Conservation (phyloP, 2,113 vertebrate species). For the Danionella cerebrum region DNA sequence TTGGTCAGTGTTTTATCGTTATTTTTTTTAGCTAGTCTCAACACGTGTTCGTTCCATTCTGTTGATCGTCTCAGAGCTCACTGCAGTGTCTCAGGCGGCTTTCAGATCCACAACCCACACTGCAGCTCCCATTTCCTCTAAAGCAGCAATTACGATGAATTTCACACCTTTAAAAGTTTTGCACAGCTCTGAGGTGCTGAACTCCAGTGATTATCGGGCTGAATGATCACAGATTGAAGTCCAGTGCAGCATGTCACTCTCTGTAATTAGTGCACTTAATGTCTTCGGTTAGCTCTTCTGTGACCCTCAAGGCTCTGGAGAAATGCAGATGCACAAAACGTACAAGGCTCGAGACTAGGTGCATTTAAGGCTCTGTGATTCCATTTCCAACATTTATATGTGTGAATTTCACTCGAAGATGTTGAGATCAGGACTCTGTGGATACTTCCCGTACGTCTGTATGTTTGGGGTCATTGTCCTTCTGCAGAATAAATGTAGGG, state of each 20-base stretch:
- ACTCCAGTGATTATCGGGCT: neutral
- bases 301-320: neutral
- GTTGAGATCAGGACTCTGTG: too few species aligned
- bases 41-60: neutral
- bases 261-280: neutral
- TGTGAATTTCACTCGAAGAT: neutral
- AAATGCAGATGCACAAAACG: neutral
- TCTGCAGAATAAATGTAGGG: too few species aligned
- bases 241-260: neutral
- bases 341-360: too few species aligned
- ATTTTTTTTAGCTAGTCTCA: too few species aligned
- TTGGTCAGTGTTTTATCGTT: neutral
- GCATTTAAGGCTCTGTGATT: too few species aligned
- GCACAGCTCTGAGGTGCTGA: neutral
- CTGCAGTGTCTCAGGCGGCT: neutral
- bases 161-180: slow-evolving; percentile 8
- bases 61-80: neutral
- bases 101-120: neutral
- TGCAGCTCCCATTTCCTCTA: neutral
- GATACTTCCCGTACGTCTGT: too few species aligned
- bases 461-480: too few species aligned
- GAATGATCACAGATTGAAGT: neutral
- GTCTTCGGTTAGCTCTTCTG: neutral
- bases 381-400: slow-evolving; percentile 32
- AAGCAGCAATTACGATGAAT: slow-evolving; percentile 20